A percentile compares a stretch with the other conserved stretches of the same genome.
Evolutionary conservation across 2,797 vertebrate genomes (phyloP).

Genomic region (Argentina silus): DNA sequence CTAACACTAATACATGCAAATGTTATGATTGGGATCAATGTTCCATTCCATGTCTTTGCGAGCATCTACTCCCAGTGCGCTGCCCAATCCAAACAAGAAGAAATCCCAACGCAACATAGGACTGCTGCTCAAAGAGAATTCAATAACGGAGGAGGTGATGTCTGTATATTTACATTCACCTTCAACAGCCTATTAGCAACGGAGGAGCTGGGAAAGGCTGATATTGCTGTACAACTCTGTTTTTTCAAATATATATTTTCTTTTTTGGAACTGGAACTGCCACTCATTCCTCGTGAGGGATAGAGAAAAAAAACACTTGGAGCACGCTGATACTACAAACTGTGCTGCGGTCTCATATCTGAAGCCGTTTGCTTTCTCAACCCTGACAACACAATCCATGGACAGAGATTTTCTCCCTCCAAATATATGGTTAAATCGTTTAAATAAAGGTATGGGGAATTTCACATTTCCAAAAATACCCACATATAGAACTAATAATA

Average conservation of each 20-base stretch:
- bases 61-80: not conserved
- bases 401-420: not conserved
- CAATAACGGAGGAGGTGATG: not conserved
- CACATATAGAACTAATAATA: not conserved
- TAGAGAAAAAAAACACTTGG: not conserved
- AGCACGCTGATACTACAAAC: not conserved
- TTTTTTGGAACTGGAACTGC: constrained; percentile 3
- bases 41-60: not conserved
- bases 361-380: constrained; percentile 5
- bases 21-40: constrained; percentile 1
- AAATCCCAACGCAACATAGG: not conserved
- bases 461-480: not conserved
- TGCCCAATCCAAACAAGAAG: constrained; percentile 5
- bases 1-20: not conserved
- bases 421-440: constrained; percentile 1
- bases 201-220: not conserved
- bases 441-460: constrained; percentile 7
- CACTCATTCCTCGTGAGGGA: constrained; percentile 1
- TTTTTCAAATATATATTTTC: constrained; percentile 10
- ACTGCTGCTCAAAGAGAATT: not conserved
- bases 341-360: not conserved
- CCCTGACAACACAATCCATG: constrained; percentile 5
- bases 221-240: not conserved
- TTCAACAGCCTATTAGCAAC: not conserved
- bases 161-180: constrained; percentile 19